phyloP scores from a whole-genome alignment of 2,113 vertebrate genomes.

The Choloepus hoffmanni region DNA sequence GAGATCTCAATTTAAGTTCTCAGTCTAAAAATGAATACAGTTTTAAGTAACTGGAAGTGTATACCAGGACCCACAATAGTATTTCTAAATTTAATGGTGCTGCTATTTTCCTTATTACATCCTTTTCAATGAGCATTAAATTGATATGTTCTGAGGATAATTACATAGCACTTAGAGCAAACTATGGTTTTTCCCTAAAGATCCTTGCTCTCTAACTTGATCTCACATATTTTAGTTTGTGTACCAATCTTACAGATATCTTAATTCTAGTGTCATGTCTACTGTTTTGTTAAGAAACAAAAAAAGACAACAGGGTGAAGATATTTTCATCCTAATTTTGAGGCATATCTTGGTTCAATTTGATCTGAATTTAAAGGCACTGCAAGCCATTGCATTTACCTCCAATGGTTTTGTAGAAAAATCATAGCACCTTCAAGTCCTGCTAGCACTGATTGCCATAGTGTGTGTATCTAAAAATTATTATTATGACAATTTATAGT shows the following conservation, averaged over 20 bases:
- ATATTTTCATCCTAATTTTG: slow-evolving; percentile 38
- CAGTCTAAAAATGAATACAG: slow-evolving; percentile 11
- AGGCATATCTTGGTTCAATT: not conserved
- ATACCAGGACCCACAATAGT: not conserved
- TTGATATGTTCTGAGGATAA: not conserved
- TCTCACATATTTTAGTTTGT: not conserved
- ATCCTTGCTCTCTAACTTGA: slow-evolving; percentile 4
- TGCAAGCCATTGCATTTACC: not conserved
- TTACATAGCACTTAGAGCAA: not conserved
- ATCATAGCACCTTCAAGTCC: not conserved
- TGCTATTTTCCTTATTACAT: not conserved
- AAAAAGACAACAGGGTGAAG: not conserved
- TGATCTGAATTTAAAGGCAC: slow-evolving; percentile 11
- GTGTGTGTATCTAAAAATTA: not conserved
- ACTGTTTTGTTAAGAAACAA: not conserved
- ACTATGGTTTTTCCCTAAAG: not conserved
- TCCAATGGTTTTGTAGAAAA: not conserved
- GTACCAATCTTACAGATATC: not conserved
- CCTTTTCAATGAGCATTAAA: not conserved
- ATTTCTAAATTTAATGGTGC: not conserved
- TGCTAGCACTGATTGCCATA: not conserved
- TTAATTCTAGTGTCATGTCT: not conserved
- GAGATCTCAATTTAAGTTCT: slow-evolving; percentile 59
- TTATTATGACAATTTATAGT: not conserved
- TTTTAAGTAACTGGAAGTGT: not conserved